Percentiles rank a stretch among this genome's conserved stretches.
Conservation (phyloP, 2,888 invertebrate species). For the Diachrysia chrysitis region DNA sequence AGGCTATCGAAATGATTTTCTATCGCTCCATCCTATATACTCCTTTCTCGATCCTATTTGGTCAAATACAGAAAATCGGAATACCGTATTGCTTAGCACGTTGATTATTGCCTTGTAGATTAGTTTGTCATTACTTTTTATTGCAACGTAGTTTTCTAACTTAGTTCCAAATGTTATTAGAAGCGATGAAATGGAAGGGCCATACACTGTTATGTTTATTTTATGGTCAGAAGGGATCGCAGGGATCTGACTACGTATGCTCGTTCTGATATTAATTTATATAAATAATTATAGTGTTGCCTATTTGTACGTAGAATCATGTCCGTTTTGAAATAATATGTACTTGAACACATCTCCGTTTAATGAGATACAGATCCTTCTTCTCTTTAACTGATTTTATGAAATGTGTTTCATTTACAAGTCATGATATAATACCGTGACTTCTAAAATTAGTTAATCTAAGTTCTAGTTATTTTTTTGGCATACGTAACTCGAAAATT, state of each 20-base stretch:
- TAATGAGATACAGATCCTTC: no score
- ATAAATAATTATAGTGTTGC: neutral
- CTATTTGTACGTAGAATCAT: neutral
- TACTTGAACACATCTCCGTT: no score
- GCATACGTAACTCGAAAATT: no score
- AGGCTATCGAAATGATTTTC: no score
- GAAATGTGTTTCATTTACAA: no score
- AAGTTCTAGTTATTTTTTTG: no score
- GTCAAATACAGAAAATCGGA: slow-evolving; percentile 31
- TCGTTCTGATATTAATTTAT: neutral
- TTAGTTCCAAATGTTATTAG: slow-evolving; percentile 17
- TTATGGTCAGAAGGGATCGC: neutral
- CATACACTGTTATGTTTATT: neutral
- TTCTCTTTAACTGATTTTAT: no score
- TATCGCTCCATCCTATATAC: slow-evolving; percentile 27
- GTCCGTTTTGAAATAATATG: neutral
- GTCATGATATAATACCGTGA: no score
- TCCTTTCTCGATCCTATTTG: slow-evolving; percentile 3
- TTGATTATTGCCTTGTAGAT: slow-evolving; percentile 31
- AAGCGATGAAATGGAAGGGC: slow-evolving; percentile 9
- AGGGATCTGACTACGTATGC: neutral
- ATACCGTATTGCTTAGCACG: slow-evolving; percentile 29
- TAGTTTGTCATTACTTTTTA: slow-evolving; percentile 50
- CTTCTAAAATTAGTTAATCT: no score
- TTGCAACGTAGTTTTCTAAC: slow-evolving; percentile 18